Percentiles rank a stretch among this genome's conserved stretches.
Conservation (phyloP, 2,797 vertebrate genomes). For the Bradypus variegatus region DNA sequence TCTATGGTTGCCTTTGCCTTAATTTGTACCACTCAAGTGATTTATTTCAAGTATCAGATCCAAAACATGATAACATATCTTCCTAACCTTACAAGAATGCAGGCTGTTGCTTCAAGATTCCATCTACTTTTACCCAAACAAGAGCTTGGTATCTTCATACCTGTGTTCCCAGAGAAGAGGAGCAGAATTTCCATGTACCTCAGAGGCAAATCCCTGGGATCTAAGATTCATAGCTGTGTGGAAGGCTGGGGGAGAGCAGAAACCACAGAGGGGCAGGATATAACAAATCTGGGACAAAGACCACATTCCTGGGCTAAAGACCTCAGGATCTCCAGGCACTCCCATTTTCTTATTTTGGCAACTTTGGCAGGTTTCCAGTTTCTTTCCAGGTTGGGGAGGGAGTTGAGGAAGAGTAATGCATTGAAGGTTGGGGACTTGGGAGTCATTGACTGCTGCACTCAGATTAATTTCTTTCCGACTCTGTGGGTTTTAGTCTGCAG, state of each 20-base stretch:
- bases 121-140: neutral
- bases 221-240: too few species aligned
- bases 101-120: neutral
- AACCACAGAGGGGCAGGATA: too few species aligned
- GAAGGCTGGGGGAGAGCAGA: neutral
- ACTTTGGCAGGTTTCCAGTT: too few species aligned
- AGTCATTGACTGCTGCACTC: neutral
- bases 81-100: neutral
- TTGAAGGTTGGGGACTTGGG: neutral
- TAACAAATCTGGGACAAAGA: neutral
- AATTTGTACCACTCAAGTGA: neutral
- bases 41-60: neutral
- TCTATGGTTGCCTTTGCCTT: neutral
- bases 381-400: neutral
- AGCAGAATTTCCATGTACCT: neutral
- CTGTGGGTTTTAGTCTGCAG: neutral
- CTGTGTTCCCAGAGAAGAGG: neutral
- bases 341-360: rapidly evolving
- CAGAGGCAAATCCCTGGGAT: too few species aligned
- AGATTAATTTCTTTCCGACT: neutral
- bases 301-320: neutral
- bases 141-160: too few species aligned
- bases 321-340: neutral
- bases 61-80: neutral
- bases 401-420: too few species aligned